Base-by-base conservation (phyloP, 2,113 vertebrate genomes). In the Alouatta palliata region DNA sequence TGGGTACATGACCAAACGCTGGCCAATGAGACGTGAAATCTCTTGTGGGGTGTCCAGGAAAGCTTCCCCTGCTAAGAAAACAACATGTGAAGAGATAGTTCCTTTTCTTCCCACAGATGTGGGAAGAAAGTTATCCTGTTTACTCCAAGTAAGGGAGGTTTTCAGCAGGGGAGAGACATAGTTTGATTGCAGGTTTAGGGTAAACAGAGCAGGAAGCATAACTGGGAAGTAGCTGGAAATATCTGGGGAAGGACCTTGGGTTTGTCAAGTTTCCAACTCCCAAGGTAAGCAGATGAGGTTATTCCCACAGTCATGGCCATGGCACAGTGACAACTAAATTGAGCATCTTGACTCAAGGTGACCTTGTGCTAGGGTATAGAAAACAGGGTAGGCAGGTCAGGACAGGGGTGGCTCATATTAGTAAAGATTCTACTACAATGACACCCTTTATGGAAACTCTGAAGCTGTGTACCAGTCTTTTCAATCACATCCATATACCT, bases 261-360 rank as follows among this genome's bases (percentile, higher is more conserved):
- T 10, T 4, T 47, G 13, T 27, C 7, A 4, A 20, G 23, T 23
- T 8, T 71, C 73, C 25, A 10, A 14, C 82, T 37, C 89, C 35
- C 14, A 16, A 52, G 49, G 21, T 7, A 66, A 70, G 64, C 0
- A 75, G 64, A 21, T 14, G 23, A 49, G 81, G 30, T 66, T 61
- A 27, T 43, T 40, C 58, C 83, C 56, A 27, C 0, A 6, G 61
- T 25, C 58, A 3, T 0, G 23, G 49, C 40, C 16, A 0, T 6
- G 25, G 77, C 82, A 23, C 1, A 3, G 16, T 40, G 52, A 75
- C 12, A 49, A 6, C 7, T 2, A 35, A 45, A 6, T 10, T 5
- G 20, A 37, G 27, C 10, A 3, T 58, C 43, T 68, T 68, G 37
- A 76, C 37, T 81, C 87, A 37, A 56, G 80, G 68, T 84, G 37